Conservation (phyloP, 1,140 invertebrate species). For the Anastrepha obliqua region DNA sequence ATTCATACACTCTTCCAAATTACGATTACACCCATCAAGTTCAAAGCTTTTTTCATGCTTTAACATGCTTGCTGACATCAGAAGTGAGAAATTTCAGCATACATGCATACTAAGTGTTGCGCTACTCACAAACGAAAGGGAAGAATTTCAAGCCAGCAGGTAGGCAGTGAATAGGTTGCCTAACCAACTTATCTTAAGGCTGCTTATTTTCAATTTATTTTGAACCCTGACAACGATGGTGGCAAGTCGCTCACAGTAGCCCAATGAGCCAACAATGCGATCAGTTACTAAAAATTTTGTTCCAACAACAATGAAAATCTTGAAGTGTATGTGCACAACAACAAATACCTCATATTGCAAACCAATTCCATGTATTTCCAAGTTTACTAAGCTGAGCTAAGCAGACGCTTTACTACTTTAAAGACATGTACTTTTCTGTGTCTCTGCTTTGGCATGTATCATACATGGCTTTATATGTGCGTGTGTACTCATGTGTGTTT, state of each 20-base stretch:
- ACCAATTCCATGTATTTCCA: neutral
- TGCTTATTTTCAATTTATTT: slow-evolving; percentile 29
- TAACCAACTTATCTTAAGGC: neutral
- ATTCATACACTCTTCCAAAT: too few species aligned
- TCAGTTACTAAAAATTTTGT: neutral
- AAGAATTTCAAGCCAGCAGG: too few species aligned
- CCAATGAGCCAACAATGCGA: neutral
- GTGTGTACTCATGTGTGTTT: neutral
- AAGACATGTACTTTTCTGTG: neutral
- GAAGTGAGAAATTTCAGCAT: too few species aligned
- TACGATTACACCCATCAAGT: too few species aligned
- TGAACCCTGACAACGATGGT: neutral
- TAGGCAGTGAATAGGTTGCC: neutral
- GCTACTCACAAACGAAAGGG: too few species aligned
- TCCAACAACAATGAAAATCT: neutral
- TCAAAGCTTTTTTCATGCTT: neutral
- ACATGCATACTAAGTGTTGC: too few species aligned
- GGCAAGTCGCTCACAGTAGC: neutral
- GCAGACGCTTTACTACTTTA: slow-evolving; percentile 6
- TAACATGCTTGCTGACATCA: neutral
- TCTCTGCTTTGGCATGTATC: too few species aligned
- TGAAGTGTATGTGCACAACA: neutral
- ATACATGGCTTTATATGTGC: neutral
- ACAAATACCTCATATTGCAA: neutral
- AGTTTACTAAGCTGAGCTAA: slow-evolving; percentile 14